Percentiles rank a stretch among this genome's conserved stretches.
Conservation (phyloP, 2,113 vertebrate genomes). For the Cyrtonyx montezumae region DNA sequence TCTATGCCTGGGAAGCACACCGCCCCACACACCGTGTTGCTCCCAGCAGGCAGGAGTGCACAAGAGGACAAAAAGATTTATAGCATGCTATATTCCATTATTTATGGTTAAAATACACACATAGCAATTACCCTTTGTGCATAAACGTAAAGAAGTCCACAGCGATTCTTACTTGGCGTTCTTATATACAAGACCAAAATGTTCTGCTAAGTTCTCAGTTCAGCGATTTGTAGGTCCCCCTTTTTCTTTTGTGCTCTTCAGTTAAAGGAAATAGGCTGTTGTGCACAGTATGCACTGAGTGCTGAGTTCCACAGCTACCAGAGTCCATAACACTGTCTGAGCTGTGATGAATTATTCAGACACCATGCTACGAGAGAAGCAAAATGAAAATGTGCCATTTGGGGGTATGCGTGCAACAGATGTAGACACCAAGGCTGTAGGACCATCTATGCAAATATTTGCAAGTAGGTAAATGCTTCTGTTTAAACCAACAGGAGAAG, state of each 20-base stretch:
- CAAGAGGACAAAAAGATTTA: background rate
- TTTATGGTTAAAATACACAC: background rate
- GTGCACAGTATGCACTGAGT: background rate
- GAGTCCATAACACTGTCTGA: background rate
- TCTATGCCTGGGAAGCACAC: background rate
- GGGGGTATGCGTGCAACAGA: background rate
- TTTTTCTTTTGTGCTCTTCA: background rate
- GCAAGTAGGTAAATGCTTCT: background rate
- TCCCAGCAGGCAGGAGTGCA: background rate
- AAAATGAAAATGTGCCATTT: background rate
- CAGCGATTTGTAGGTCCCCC: background rate
- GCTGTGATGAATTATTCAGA: slow-evolving; percentile 13
- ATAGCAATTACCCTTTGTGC: background rate
- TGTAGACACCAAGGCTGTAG: background rate
- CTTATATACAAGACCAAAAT: background rate
- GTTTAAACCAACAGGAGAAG: background rate
- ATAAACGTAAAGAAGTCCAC: background rate
- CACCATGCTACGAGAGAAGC: background rate
- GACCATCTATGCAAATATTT: background rate
- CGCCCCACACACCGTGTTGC: too few species aligned
- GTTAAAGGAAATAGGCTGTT: background rate
- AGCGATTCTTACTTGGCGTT: background rate
- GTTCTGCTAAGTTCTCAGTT: background rate
- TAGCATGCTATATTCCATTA: background rate
- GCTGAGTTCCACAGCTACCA: background rate